These are phyloP conservation scores for Calyptomena viridis DNA, from an alignment of 2,113 vertebrate genomes.

Conservation along the genomic window DNA sequence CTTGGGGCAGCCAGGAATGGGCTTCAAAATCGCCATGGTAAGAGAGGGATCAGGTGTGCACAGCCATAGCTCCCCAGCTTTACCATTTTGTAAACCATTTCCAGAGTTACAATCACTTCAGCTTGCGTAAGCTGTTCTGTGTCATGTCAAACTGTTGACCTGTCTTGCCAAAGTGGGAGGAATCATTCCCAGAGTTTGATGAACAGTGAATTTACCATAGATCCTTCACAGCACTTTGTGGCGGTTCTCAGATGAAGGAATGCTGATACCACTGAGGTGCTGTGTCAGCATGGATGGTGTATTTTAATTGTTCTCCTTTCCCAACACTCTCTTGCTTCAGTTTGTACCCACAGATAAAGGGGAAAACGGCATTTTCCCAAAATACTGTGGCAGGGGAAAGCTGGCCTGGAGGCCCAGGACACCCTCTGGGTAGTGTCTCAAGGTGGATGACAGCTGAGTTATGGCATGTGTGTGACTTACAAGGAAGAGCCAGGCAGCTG, in stretches of 20 bases:
- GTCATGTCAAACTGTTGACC: background rate
- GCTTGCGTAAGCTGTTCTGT: background rate
- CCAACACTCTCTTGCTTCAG: background rate
- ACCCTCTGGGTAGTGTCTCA: background rate
- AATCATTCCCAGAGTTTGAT: background rate
- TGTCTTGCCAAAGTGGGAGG: background rate
- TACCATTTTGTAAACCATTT: background rate
- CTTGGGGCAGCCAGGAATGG: constrained; percentile 87
- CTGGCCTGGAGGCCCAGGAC: background rate
- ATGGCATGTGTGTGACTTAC: background rate
- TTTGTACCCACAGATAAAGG: background rate
- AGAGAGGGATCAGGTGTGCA: background rate
- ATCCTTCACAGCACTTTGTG: background rate
- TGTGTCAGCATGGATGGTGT: background rate
- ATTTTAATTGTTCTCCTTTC: background rate
- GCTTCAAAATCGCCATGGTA: constrained; percentile 98
- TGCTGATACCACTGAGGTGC: background rate
- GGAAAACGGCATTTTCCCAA: background rate
- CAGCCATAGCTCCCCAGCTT: background rate
- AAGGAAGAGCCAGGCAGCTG: background rate
- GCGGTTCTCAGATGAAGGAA: background rate
- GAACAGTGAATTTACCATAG: background rate
- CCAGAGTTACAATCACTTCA: background rate
- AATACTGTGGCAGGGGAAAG: background rate
- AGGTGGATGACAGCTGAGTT: background rate